Evolutionary conservation across 2,888 invertebrate genomes (phyloP), one percentile per base, ranked within the genome.

Genomic region (Chaetogeoica ovagalla): DNA sequence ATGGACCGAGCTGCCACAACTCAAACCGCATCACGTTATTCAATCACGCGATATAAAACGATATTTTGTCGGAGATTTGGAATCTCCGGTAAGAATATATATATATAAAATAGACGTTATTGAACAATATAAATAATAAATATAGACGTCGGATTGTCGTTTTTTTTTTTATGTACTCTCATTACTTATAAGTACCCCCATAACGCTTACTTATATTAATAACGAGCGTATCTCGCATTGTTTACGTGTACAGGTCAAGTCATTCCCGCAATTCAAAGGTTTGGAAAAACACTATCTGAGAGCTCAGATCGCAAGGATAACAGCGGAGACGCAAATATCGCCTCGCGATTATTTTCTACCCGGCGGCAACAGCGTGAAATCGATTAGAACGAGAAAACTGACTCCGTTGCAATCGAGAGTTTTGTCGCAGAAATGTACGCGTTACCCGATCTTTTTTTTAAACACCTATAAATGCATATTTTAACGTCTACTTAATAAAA

Each of bases 191-290:
- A n/a, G n/a, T n/a, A n/a, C n/a, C n/a, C n/a, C n/a, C n/a, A n/a
- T n/a, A n/a, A n/a, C n/a, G n/a, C n/a, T n/a, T n/a, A n/a, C n/a
- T n/a, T n/a, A n/a, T n/a, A n/a, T n/a, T n/a, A n/a, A n/a, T n/a
- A n/a, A n/a, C n/a, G n/a, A n/a, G n/a, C n/a, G n/a, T n/a, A n/a
- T n/a, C n/a, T n/a, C n/a, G n/a, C n/a, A n/a, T n/a, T 11, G 48
- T 48, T 48, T 9, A 11, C 48, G 48, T 23, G 60, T 82, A n/a
- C 83, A 90, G 89, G 87, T 94, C 13, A 85, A 89, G 66, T 89
- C 91, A 2, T 94, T 91, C 86, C 96, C 96, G 0, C 91, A 91
- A 39, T 96, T 95, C 87, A 92, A 93, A 0, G 96, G 96, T 21
- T 90, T 89, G 62, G 96, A 97, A 87, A 89, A 89, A 55, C 91